Conservation (phyloP, 2,113 vertebrate species). For the Archilochus colubris region DNA sequence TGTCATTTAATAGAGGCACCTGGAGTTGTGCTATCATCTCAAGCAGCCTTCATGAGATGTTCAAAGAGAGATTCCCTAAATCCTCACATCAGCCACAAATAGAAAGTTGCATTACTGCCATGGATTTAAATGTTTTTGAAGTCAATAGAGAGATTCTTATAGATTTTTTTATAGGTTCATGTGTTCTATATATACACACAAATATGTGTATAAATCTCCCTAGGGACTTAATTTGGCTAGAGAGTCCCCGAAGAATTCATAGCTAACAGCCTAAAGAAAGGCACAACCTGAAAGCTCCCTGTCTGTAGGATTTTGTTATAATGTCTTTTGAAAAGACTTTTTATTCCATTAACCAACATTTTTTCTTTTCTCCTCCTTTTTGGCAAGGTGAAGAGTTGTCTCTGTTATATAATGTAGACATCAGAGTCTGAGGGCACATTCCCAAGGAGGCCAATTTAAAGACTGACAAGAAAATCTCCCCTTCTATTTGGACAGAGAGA, state of each 20-base stretch:
- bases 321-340: background rate
- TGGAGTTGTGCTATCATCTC: conserved; percentile 30
- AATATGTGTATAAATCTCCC: background rate
- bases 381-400: background rate
- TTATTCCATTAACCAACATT: background rate
- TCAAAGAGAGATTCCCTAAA: conserved; percentile 44
- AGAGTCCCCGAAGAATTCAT: background rate
- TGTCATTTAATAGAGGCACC: conserved; percentile 57
- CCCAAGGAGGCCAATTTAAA: conserved; percentile 56
- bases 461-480: conserved; percentile 26
- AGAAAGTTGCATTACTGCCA: conserved; percentile 7
- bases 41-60: background rate
- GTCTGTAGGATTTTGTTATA: background rate
- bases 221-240: background rate
- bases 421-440: background rate
- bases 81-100: conserved; percentile 55
- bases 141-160: background rate
- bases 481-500: background rate
- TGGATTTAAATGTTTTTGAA: conserved; percentile 42
- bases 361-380: background rate
- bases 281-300: background rate
- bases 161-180: background rate
- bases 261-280: background rate
- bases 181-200: background rate
- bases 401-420: conserved; percentile 32